A percentile compares a stretch with the other conserved stretches of the same genome.
Evolutionary conservation across 2,113 vertebrate species (phyloP).

Genomic region (Indicator indicator): DNA sequence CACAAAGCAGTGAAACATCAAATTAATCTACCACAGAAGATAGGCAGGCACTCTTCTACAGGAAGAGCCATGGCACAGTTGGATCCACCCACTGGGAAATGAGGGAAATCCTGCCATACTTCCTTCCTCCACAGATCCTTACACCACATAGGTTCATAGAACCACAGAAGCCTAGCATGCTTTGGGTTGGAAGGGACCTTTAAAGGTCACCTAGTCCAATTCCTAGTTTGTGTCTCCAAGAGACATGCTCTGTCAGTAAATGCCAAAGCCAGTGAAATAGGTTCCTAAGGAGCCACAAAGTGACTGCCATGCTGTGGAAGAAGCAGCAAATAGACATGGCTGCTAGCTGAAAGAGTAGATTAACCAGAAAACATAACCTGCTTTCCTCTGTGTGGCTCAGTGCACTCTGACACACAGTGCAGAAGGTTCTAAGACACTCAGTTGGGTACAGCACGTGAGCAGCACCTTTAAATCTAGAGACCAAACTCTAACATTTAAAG

Average conservation of each 20-base stretch:
- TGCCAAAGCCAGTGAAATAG: neutral
- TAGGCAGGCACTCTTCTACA: neutral
- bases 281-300: neutral
- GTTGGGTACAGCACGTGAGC: neutral
- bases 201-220: neutral
- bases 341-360: neutral
- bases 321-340: constrained; percentile 12
- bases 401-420: neutral
- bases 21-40: neutral
- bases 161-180: neutral
- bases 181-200: neutral
- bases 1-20: neutral
- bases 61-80: neutral
- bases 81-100: neutral
- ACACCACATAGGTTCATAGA: neutral
- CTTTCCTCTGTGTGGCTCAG: neutral
- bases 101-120: neutral
- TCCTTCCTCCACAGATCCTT: neutral
- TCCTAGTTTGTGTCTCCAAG: neutral
- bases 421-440: neutral
- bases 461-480: neutral
- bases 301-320: neutral
- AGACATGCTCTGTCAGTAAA: neutral
- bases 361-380: constrained; percentile 27
- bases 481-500: neutral